Evolutionary conservation across 2,888 invertebrate genomes (phyloP).

Genomic region (Brachynemurus nebulosus): DNA sequence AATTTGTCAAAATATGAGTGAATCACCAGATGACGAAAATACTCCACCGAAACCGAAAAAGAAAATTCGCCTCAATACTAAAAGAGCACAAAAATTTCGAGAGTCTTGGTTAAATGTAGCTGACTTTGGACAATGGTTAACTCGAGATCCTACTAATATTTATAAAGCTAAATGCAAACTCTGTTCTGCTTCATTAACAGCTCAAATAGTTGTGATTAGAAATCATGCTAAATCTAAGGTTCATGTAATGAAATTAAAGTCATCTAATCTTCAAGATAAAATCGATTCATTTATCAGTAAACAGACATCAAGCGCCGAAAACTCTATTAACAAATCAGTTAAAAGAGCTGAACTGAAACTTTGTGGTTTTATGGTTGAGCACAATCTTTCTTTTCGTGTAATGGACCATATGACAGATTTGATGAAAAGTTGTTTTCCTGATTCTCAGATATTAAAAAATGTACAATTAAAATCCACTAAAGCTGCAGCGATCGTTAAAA

Average conservation of each 20-base stretch:
- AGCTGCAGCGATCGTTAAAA: conserved; percentile 13
- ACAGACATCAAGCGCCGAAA: conserved; percentile 3
- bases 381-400: conserved; percentile 14
- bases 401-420: conserved; percentile 14
- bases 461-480: conserved; percentile 14
- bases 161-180: background rate
- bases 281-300: background rate
- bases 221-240: background rate
- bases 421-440: conserved; percentile 14
- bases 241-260: background rate
- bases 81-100: background rate
- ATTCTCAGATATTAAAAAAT: conserved; percentile 14
- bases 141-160: background rate
- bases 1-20: too few species aligned
- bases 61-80: background rate
- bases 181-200: background rate
- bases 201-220: background rate
- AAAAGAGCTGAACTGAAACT: conserved; percentile 9
- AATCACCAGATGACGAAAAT: background rate
- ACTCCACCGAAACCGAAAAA: background rate
- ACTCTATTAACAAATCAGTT: conserved; percentile 6
- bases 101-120: background rate
- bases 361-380: conserved; percentile 13
- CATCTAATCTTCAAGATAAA: background rate
- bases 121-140: background rate